Evolutionary conservation across 2,888 invertebrate genomes (phyloP).

Genomic region (Panopea generosa): DNA sequence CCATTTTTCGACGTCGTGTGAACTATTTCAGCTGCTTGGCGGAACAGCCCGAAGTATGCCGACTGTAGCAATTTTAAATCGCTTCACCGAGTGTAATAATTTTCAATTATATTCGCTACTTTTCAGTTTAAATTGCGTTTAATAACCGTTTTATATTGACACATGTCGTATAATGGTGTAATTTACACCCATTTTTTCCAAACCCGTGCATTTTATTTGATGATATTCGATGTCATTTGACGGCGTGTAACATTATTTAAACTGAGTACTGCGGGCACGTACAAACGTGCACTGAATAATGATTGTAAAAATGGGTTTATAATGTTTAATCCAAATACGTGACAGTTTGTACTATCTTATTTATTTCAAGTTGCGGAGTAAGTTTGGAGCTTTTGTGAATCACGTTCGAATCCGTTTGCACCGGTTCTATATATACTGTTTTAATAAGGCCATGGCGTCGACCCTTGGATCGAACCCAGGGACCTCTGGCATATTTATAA

Average conservation of each 20-base stretch:
- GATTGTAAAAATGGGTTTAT: background rate
- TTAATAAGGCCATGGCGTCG: too few relatives aligned
- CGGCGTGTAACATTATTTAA: too few relatives aligned
- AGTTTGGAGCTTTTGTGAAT: too few relatives aligned
- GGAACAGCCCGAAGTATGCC: conserved; percentile 12
- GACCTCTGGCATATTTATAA: too few relatives aligned
- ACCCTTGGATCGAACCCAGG: too few relatives aligned
- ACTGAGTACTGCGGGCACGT: too few relatives aligned
- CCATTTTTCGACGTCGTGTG: background rate
- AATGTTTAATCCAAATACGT: too few relatives aligned
- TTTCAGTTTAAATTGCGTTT: conserved; percentile 17
- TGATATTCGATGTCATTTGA: too few relatives aligned
- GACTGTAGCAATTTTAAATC: conserved; percentile 13
- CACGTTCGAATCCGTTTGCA: too few relatives aligned
- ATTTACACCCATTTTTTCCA: background rate
- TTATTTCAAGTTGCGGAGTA: too few relatives aligned
- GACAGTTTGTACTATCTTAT: too few relatives aligned
- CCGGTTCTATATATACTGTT: too few relatives aligned
- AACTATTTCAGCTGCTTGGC: conserved; percentile 5
- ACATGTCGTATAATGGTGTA: conserved; percentile 7
- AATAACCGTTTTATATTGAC: conserved; percentile 13
- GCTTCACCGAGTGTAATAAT: conserved; percentile 18
- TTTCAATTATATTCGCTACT: conserved; percentile 35
- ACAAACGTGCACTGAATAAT: background rate
- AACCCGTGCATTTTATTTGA: background rate